Evolutionary conservation across 2,797 vertebrate species (phyloP), one percentile per base, ranked within the genome.

Genomic region (Leptatherina wallacei): DNA sequence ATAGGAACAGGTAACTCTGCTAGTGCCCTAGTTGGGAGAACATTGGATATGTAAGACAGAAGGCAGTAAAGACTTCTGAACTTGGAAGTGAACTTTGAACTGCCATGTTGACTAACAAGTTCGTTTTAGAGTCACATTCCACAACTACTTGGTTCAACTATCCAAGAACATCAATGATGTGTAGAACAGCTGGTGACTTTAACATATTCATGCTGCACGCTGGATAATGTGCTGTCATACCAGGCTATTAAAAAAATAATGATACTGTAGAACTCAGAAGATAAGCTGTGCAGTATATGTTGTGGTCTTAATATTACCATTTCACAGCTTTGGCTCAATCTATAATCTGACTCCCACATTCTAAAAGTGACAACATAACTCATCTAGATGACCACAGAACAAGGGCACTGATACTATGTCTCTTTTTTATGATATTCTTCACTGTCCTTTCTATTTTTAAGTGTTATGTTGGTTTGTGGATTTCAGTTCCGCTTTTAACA

Each of bases 241-340:
- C 22, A 69, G 64, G 64, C 56, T 54, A 64, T 69, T 77, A 27
- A 62, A 74, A 75, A 32, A 70, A 63, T 79, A 38, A 55, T 61
- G 59, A 76, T 60, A 55, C 3, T 13, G 38, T 38, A 13, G 54
- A 22, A 38, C 52, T 59, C 54, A 40, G 18, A 83, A 78, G 67
- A 13, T 52, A n/a, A 72, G 44, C 22, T 60, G 59, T 44, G 56
- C 30, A 71, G 47, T 49, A 29, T 22, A 69, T 33, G 59, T 57
- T 60, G 27, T 61, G 32, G 47, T 42, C 7, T 42, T n/a, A 30
- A 40, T 65, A 62, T 65, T 42, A 61, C n/a, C 13, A 63, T 20
- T 61, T 3, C 5, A 74, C 30, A 64, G 33, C 20, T 56, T 69
- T 66, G 47, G 27, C 58, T 66, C 36, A 65, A 30, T 40, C 47